Evolutionary conservation across 2,888 invertebrate species (phyloP).

Genomic region (Metallyticus violacea): DNA sequence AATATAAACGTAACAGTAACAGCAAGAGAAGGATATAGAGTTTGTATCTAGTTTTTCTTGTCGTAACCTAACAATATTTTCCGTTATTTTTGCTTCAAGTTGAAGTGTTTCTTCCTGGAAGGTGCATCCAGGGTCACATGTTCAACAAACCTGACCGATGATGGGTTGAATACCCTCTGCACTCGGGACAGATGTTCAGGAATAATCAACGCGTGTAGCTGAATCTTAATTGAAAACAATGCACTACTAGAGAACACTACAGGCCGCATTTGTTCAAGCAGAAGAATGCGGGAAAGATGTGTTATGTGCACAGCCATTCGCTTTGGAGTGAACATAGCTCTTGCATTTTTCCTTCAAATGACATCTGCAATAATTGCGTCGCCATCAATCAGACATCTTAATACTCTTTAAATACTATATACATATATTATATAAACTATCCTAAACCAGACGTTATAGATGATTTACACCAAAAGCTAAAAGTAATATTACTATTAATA

Average conservation of each 20-base stretch:
- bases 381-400: too few species aligned
- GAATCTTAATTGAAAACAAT: background rate
- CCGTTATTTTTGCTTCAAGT: background rate
- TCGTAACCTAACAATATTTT: background rate
- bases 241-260: background rate
- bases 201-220: background rate
- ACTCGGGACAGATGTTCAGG: background rate
- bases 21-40: too few species aligned
- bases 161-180: background rate
- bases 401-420: too few species aligned
- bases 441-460: too few species aligned
- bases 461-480: too few species aligned
- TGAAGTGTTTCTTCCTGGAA: background rate
- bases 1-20: background rate
- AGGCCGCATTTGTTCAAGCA: background rate
- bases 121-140: background rate
- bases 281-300: background rate
- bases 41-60: background rate
- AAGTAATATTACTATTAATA: too few species aligned
- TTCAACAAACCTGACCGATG: background rate
- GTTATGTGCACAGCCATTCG: background rate
- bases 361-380: too few species aligned
- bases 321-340: too few species aligned
- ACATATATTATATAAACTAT: too few species aligned
- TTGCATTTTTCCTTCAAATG: too few species aligned